A percentile compares a stretch with the other conserved stretches of the same genome.
These are phyloP conservation scores for Nemotelus pantherinus DNA, from an alignment of 2,888 invertebrate species.

Conservation along the genomic window DNA sequence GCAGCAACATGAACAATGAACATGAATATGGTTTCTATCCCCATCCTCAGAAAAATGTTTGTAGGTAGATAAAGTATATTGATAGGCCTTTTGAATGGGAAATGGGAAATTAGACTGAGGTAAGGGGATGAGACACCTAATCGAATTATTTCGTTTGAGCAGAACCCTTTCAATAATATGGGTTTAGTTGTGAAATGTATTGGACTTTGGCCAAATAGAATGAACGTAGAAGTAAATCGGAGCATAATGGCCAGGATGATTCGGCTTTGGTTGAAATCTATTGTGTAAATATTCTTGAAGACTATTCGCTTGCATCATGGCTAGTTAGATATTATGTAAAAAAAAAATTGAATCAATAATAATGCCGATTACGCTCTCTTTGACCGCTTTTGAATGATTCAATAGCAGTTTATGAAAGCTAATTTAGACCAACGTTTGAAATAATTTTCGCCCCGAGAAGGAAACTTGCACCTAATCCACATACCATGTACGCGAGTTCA, in stretches of 20 bases:
- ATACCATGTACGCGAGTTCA: no score
- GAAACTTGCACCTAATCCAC: no score
- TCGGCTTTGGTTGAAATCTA: no score
- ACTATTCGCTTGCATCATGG: no score
- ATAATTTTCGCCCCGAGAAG: no score
- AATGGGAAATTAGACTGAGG: conserved; percentile 27
- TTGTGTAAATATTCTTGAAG: no score
- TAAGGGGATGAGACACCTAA: conserved; percentile 27
- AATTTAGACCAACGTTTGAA: no score
- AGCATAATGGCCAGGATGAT: background rate
- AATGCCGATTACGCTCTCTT: no score
- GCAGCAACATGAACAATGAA: conserved; percentile 7
- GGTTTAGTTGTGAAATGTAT: conserved; percentile 13
- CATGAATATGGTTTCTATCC: conserved; percentile 21
- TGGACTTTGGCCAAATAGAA: conserved; percentile 5
- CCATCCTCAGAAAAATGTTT: background rate
- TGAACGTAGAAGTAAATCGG: background rate
- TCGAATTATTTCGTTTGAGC: conserved; percentile 35
- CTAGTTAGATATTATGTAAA: no score
- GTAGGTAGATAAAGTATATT: background rate
- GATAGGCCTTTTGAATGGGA: conserved; percentile 24
- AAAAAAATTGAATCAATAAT: no score
- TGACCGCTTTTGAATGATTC: no score
- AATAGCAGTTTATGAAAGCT: no score
- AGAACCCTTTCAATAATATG: conserved; percentile 32